Evolutionary conservation across 2,797 vertebrate species (phyloP).

Genomic region (Gallinago stenura): DNA sequence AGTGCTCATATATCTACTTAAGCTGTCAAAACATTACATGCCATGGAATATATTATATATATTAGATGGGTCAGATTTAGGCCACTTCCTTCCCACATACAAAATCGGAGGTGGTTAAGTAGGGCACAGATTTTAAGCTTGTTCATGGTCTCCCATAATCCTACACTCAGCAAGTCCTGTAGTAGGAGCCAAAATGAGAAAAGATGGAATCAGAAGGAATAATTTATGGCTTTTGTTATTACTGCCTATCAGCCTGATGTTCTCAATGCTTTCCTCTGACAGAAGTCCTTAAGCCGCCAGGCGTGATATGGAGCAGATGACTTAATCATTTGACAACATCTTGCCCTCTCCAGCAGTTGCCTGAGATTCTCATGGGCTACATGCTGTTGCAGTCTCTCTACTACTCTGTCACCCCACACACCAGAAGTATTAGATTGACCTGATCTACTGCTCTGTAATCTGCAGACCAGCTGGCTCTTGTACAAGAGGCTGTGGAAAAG

Average conservation of each 20-base stretch:
- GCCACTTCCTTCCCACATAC: conserved; percentile 68
- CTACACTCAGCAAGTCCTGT: conserved; percentile 1
- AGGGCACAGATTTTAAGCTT: conserved; percentile 32
- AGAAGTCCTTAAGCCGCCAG: conserved; percentile 6
- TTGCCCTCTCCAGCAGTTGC: background rate
- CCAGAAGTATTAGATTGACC: background rate
- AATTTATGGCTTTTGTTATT: background rate
- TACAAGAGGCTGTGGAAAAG: background rate
- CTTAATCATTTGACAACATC: background rate
- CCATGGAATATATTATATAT: conserved; percentile 49
- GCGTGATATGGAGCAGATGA: conserved; percentile 14
- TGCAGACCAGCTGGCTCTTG: background rate
- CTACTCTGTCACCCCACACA: background rate
- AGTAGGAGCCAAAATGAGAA: background rate
- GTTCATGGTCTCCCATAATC: background rate
- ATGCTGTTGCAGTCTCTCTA: background rate
- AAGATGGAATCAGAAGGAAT: background rate
- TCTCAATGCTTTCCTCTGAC: conserved; percentile 1
- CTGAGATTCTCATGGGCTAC: background rate
- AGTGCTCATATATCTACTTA: conserved; percentile 29
- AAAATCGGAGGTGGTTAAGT: conserved; percentile 18
- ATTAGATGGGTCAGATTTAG: conserved; percentile 63
- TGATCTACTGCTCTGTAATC: background rate
- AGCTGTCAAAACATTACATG: conserved; percentile 73
- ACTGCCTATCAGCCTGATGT: background rate